These are phyloP conservation scores for Periplaneta americana DNA, from an alignment of 1,140 invertebrate species.

Conservation along the genomic window DNA sequence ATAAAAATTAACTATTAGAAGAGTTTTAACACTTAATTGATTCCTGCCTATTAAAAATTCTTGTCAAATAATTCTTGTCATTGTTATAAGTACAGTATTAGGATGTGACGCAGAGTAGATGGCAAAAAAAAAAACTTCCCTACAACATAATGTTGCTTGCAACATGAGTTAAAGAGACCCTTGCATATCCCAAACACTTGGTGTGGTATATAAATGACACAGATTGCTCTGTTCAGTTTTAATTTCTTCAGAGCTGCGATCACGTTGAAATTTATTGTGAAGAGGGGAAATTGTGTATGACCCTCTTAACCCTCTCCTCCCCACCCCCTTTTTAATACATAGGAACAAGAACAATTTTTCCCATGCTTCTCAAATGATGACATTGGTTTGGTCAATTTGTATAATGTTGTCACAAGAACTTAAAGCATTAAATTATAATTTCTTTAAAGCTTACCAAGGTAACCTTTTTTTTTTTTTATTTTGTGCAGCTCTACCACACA, in stretches of 20 bases:
- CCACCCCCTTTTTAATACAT: background rate
- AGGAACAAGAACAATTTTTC: background rate
- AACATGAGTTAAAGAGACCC: background rate
- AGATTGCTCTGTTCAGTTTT: background rate
- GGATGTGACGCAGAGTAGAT: constrained; percentile 3
- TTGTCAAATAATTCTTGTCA: constrained; percentile 6
- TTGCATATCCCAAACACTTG: background rate
- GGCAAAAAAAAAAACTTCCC: constrained; percentile 1
- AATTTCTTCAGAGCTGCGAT: background rate
- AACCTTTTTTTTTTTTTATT: background rate
- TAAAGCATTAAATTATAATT: background rate
- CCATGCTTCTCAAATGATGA: background rate
- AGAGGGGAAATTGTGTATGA: background rate
- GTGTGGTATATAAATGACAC: background rate
- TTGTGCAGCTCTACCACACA: background rate
- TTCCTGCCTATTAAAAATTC: background rate
- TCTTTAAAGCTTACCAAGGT: background rate
- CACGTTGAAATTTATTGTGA: background rate
- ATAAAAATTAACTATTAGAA: background rate
- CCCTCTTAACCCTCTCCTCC: background rate
- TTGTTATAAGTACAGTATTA: constrained; percentile 3
- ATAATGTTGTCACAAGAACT: background rate
- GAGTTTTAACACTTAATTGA: background rate
- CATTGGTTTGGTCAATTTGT: background rate
- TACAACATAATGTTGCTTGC: background rate